Evolutionary conservation across 2,113 vertebrate genomes (phyloP).

Genomic region (Micronycteris hirsuta): DNA sequence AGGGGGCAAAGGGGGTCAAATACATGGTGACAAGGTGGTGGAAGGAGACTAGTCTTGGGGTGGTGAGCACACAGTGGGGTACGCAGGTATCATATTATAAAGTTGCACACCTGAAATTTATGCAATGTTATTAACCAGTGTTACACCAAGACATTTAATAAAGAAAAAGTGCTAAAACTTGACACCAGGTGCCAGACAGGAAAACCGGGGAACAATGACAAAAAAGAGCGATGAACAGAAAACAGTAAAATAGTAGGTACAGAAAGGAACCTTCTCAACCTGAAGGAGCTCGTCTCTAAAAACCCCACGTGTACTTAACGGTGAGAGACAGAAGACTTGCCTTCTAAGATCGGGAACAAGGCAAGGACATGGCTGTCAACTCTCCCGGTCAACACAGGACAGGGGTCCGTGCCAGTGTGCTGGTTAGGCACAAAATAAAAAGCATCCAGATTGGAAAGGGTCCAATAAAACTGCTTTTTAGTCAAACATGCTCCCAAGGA

Average conservation of each 20-base stretch:
- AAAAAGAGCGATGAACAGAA: background rate
- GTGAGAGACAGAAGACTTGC: background rate
- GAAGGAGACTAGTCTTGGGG: no score
- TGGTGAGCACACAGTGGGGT: no score
- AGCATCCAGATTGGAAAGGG: background rate
- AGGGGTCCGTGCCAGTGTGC: background rate
- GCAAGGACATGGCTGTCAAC: background rate
- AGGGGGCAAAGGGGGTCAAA: no score
- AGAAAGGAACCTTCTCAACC: background rate
- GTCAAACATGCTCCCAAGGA: background rate
- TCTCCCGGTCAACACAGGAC: background rate
- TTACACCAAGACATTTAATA: no score
- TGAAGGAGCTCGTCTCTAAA: background rate
- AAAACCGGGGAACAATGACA: background rate
- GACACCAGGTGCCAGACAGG: background rate
- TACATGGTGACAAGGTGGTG: no score
- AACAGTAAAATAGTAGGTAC: background rate
- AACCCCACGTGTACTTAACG: background rate
- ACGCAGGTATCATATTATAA: no score
- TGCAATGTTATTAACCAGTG: no score
- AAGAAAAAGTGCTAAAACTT: background rate
- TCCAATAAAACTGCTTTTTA: background rate
- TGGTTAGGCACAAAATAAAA: background rate
- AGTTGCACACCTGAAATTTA: no score
- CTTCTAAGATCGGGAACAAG: background rate